Evolutionary conservation across 2,113 vertebrate species (phyloP).

Genomic region (Epinephelus moara): DNA sequence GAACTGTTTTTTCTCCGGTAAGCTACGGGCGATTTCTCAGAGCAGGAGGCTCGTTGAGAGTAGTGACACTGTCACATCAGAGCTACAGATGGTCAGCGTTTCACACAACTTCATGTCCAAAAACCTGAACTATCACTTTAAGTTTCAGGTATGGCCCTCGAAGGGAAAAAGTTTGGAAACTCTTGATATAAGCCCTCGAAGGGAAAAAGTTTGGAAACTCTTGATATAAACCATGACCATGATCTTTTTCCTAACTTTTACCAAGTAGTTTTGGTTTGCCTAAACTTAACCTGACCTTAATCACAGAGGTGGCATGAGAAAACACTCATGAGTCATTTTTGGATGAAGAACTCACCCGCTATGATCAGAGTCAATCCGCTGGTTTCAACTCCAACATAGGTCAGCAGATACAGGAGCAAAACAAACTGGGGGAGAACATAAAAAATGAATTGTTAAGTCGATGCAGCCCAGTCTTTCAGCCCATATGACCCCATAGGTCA

Average conservation of each 20-base stretch:
- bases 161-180: not conserved
- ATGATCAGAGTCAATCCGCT: constrained; percentile 92
- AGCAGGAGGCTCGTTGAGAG: no score
- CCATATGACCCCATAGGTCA: no score
- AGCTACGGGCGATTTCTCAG: no score
- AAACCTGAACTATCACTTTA: not conserved
- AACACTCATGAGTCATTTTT: not conserved
- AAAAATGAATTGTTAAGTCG: not conserved
- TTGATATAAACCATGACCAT: not conserved
- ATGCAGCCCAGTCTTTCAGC: not conserved
- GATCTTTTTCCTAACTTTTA: not conserved
- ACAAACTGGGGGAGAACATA: constrained; percentile 83
- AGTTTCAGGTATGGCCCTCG: not conserved
- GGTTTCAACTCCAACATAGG: constrained; percentile 87
- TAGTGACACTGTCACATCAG: no score
- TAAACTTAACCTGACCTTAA: not conserved
- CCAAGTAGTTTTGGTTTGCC: not conserved
- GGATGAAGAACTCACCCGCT: constrained; percentile 82
- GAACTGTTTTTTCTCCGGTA: no score
- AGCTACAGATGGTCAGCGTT: no score
- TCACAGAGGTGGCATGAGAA: not conserved
- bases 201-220: not conserved
- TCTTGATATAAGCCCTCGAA: not conserved
- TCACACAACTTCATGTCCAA: no score
- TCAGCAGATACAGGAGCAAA: constrained; percentile 90